Conservation (phyloP, 1,140 invertebrate species). For the Ylistrum balloti region DNA sequence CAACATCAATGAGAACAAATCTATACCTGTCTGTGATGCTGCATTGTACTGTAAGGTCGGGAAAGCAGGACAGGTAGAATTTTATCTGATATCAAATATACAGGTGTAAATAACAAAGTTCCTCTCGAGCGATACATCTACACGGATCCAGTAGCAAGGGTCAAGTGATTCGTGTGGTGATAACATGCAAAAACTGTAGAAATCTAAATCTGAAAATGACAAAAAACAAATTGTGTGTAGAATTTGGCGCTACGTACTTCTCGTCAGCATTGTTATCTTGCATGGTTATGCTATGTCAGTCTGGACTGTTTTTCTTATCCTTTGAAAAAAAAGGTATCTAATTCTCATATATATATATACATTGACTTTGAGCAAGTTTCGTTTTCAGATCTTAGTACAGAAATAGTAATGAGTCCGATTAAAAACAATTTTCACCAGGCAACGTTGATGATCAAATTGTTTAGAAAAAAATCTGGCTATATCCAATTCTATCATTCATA, state of each 20-base stretch:
- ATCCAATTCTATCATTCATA: neutral
- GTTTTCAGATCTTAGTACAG: neutral
- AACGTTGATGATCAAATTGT: neutral
- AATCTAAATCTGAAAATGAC: conserved; percentile 16
- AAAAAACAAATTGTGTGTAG: neutral
- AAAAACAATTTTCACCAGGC: neutral
- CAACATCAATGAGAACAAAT: neutral
- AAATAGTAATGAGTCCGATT: neutral
- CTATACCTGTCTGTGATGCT: neutral
- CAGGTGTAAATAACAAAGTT: conserved; percentile 39
- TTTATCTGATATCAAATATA: conserved; percentile 9
- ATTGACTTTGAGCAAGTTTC: no score
- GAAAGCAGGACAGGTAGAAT: neutral
- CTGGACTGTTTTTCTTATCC: neutral
- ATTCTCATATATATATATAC: no score
- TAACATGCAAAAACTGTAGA: conserved; percentile 9
- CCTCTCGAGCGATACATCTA: neutral
- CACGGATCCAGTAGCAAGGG: neutral
- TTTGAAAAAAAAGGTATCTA: no score
- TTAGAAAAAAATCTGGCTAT: neutral
- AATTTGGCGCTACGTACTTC: neutral
- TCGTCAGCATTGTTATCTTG: neutral
- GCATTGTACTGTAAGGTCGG: neutral
- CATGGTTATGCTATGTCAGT: no score
- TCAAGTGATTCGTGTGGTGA: conserved; percentile 14